Evolutionary conservation across 53 echinoderm and acorn worm species (phyloP).

Genomic region (Stichopus horrens): DNA sequence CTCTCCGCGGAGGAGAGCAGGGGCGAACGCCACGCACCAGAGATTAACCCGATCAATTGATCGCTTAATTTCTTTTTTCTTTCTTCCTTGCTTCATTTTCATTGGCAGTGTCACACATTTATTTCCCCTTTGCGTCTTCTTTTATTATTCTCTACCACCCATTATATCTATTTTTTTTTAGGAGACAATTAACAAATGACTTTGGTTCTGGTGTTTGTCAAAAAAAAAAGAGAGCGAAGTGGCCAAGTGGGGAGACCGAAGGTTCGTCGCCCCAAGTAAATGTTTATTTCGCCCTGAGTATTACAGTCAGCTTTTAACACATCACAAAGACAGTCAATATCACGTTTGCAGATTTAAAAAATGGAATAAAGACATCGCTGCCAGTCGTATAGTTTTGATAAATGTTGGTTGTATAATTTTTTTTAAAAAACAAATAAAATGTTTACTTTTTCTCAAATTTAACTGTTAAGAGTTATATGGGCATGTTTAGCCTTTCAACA

Average conservation of each 20-base stretch:
- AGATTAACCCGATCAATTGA: slow-evolving; percentile 10
- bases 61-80: slow-evolving; percentile 2
- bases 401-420: neutral
- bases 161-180: neutral
- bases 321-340: neutral
- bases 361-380: neutral
- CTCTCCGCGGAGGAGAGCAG: neutral
- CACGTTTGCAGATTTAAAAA: neutral
- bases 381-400: neutral
- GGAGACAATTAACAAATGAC: slow-evolving; percentile 29
- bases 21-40: slow-evolving; percentile 17
- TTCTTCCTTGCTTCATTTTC: neutral
- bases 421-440: neutral
- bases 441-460: neutral
- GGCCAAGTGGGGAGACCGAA: neutral
- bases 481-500: too few species aligned
- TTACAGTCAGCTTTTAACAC: neutral
- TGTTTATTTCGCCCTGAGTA: neutral
- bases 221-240: neutral
- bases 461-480: neutral
- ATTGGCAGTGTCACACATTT: neutral
- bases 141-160: neutral
- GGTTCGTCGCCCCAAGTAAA: slow-evolving; percentile 17
- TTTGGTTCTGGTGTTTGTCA: slow-evolving; percentile 38
- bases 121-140: too few species aligned